Conservation (phyloP, 2,888 invertebrate species). For the Lycia hirtaria region DNA sequence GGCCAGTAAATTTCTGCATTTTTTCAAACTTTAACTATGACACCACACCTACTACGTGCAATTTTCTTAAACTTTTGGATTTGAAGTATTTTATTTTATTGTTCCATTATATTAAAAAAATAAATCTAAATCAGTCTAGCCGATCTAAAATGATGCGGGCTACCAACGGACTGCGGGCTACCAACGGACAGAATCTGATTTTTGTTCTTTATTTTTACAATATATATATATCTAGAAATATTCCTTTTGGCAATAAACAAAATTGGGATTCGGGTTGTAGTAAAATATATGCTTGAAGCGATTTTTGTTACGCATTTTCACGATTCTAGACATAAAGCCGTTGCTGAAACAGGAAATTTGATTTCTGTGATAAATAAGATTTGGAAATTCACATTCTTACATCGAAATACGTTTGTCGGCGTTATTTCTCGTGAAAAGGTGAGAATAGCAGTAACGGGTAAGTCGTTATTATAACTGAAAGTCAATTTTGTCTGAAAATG, state of each 20-base stretch:
- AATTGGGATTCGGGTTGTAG: not conserved
- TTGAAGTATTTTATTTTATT: too few species aligned
- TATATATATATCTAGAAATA: not conserved
- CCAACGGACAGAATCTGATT: too few species aligned
- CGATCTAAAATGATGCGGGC: too few species aligned
- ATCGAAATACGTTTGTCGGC: slow-evolving; percentile 12
- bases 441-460: slow-evolving; percentile 10
- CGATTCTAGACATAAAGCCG: not conserved
- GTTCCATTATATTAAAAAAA: too few species aligned
- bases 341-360: slow-evolving; percentile 13
- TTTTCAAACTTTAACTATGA: too few species aligned
- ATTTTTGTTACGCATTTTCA: slow-evolving; percentile 3
- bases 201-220: too few species aligned
- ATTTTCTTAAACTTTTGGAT: too few species aligned
- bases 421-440: slow-evolving; percentile 18
- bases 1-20: too few species aligned
- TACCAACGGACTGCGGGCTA: too few species aligned
- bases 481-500: not conserved
- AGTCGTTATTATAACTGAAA: not conserved
- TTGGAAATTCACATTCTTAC: slow-evolving; percentile 15
- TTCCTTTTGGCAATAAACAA: not conserved
- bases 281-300: not conserved
- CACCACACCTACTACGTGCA: too few species aligned
- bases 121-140: too few species aligned
- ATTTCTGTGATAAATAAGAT: slow-evolving; percentile 19